Evolutionary conservation across 2,888 invertebrate genomes (phyloP).

Genomic region (Mantis religiosa): DNA sequence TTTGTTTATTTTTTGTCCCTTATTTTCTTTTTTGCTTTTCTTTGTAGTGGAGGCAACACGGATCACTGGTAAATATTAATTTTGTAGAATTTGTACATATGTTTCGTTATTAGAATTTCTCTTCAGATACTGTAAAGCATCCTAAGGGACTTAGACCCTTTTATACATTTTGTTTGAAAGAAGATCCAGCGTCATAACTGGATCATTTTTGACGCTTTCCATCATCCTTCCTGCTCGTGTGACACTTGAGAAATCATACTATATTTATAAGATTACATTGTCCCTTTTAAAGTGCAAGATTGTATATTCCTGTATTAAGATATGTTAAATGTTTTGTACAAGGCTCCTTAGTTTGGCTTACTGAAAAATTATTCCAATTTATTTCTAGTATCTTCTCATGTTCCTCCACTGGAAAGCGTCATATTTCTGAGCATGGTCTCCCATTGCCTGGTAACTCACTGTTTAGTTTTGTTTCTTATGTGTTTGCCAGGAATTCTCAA

Average conservation of each 20-base stretch:
- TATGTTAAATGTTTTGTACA: not conserved
- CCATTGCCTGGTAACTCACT: not conserved
- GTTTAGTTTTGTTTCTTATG: not conserved
- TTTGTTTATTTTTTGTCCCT: slow-evolving; percentile 28
- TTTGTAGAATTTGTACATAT: not conserved
- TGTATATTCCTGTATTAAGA: not conserved
- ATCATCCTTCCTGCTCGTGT: not conserved
- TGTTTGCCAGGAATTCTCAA: not conserved
- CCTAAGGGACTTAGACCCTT: not conserved
- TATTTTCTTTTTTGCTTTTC: slow-evolving; percentile 28
- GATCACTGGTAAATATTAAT: slow-evolving; percentile 49
- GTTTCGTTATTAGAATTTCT: not conserved
- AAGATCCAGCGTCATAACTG: not conserved
- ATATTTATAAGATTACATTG: not conserved
- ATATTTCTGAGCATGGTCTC: not conserved
- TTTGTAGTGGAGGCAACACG: slow-evolving; percentile 34
- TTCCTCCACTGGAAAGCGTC: not conserved
- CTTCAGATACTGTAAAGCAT: not conserved
- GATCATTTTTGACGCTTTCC: not conserved
- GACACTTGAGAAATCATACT: not conserved
- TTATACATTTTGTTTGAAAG: not conserved
- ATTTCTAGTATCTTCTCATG: not conserved
- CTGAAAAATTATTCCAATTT: not conserved
- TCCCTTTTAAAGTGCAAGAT: not conserved
- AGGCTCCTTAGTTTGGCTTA: not conserved